phyloP scores from a whole-genome alignment of 2,113 vertebrate species.

The Toxotes jaculatrix region DNA sequence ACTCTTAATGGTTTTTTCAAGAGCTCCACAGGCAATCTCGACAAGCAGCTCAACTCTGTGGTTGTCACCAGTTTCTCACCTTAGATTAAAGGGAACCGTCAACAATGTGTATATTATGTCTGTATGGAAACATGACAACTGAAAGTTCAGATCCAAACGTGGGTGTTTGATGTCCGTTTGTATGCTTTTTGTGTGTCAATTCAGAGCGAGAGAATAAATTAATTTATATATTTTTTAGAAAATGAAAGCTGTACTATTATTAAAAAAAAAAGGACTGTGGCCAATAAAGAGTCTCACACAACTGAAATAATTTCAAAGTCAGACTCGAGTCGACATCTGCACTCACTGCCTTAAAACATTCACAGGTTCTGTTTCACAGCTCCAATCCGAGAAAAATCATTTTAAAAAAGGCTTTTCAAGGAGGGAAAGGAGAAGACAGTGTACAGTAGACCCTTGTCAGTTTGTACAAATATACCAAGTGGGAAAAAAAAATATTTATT shows the following conservation, averaged over 20 bases:
- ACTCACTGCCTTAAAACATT: conserved; percentile 97
- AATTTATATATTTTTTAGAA: conserved; percentile 84
- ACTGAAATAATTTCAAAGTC: conserved; percentile 70
- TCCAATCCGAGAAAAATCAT: conserved; percentile 85
- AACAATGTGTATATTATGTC: conserved; percentile 61
- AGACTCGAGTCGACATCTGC: conserved; percentile 78
- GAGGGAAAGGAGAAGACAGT: conserved; percentile 81
- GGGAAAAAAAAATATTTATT: conserved; percentile 97
- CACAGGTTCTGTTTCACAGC: conserved; percentile 91
- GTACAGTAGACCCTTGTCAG: conserved; percentile 95
- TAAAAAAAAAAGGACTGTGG: conserved; percentile 64
- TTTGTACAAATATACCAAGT: conserved; percentile 98
- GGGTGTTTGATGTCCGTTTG: conserved; percentile 75
- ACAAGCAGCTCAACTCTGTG: conserved; percentile 24
- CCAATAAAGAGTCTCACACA: conserved; percentile 71
- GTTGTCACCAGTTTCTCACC: conserved; percentile 46
- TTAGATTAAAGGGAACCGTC: conserved; percentile 76
- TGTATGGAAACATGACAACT: conserved; percentile 64
- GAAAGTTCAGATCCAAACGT: conserved; percentile 64
- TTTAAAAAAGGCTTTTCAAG: conserved; percentile 85
- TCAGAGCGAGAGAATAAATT: conserved; percentile 77
- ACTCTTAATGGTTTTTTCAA: conserved; percentile 8
- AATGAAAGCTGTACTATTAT: conserved; percentile 75
- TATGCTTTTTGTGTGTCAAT: conserved; percentile 76
- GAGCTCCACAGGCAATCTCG: conserved; percentile 5